Base-by-base conservation (phyloP, 1,140 invertebrate species). In the Drosophila tani region DNA sequence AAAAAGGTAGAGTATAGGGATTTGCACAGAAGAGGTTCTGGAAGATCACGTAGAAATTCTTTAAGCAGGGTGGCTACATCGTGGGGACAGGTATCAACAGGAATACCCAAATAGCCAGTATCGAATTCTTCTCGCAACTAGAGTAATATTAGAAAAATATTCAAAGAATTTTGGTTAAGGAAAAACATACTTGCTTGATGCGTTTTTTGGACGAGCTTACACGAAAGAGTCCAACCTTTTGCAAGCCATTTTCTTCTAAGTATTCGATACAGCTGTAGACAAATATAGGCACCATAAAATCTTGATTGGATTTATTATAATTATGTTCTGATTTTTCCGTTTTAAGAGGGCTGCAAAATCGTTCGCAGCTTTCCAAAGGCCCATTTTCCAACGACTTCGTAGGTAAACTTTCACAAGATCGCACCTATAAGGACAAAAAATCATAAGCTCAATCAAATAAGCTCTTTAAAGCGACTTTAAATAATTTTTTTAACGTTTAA, bases 1-100 rank as follows among this genome's bases (percentile, higher is more conserved):
- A 99, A 94, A 93, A 99, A 98, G 40, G 97, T 96, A 68, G 96
- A 95, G 92, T 99, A 99, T 1, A 99, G 94, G 90, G 98, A 96
- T 75, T 96, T 94, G 80, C 97, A 98, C 1, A 99, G 95, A 19
- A 99, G 93, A 5, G 98, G 97, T 91, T 99, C 98, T 0, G 98
- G 98, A 46, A 99, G 93, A 92, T 99, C 98, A 29, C 98, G 94
- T 75, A 99, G 96, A 93, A 97, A 99, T 92, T 99, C 98, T 92
- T 99, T 99, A 2, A 99, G 94, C 21, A 99, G 94, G 1, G 97
- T 97, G 5, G 97, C 98, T 19, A 99, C 97, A 91, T 99, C 98
- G 91, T 99, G 98, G 0, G 97, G 97, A 94, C 97, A 97, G 74
- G 96, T 96, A 46, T 97, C 96, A 6, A 95, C 94, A 35, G 96